These are phyloP conservation scores for Drosophila anomalata DNA, from an alignment of 2,888 invertebrate genomes.

Conservation along the genomic window DNA sequence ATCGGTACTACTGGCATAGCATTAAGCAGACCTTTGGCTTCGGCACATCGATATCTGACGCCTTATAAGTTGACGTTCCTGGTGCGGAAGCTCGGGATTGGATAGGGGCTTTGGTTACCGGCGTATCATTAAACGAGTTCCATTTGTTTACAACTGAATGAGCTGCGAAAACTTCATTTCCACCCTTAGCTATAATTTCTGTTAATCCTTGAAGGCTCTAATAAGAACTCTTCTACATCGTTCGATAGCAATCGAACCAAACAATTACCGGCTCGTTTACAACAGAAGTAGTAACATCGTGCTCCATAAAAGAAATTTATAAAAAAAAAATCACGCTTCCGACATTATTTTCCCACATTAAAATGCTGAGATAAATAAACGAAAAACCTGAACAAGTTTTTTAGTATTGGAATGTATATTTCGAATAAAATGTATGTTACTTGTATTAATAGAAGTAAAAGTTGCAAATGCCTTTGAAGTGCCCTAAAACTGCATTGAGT, in stretches of 20 bases:
- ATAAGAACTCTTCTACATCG: neutral
- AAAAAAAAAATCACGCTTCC: slow-evolving; percentile 32
- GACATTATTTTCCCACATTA: slow-evolving; percentile 38
- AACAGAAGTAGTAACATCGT: slow-evolving; percentile 10
- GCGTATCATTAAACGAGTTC: slow-evolving; percentile 30
- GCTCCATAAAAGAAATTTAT: slow-evolving; percentile 15
- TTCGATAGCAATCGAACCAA: slow-evolving; percentile 3
- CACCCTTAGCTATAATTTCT: slow-evolving; percentile 57
- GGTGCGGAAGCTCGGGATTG: slow-evolving; percentile 10
- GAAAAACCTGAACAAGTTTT: slow-evolving; percentile 19
- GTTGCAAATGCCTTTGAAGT: neutral
- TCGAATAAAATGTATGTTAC: slow-evolving; percentile 9
- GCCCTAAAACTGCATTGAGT: neutral
- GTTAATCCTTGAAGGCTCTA: slow-evolving; percentile 45
- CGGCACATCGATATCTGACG: slow-evolving; percentile 68
- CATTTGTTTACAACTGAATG: slow-evolving; percentile 20
- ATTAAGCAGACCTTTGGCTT: slow-evolving; percentile 88
- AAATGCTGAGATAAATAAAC: slow-evolving; percentile 36
- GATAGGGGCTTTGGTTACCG: slow-evolving; percentile 22
- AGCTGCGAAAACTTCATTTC: slow-evolving; percentile 41
- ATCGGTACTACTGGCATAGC: slow-evolving; percentile 96
- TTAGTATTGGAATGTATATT: slow-evolving; percentile 19
- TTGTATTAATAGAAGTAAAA: slow-evolving; percentile 2
- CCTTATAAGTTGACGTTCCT: slow-evolving; percentile 51
- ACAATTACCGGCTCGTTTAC: slow-evolving; percentile 14